These are phyloP conservation scores for Netelia melanura DNA, from an alignment of 2,888 invertebrate genomes.

Conservation along the genomic window DNA sequence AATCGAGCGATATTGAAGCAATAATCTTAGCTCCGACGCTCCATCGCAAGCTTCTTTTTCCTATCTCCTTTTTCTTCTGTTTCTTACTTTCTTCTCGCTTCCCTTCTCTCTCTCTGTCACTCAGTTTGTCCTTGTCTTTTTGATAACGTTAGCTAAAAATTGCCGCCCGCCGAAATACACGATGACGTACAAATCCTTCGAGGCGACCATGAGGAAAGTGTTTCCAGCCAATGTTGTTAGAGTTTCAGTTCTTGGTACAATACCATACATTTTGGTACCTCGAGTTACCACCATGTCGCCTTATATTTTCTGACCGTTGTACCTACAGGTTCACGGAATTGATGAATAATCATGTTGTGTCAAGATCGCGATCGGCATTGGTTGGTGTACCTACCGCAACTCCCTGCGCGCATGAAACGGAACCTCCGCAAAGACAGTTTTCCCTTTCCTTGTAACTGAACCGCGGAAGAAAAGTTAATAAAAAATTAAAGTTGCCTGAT, in stretches of 20 bases:
- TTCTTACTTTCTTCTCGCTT: slow-evolving; percentile 32
- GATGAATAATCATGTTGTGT: slow-evolving; percentile 68
- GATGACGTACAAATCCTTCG: slow-evolving; percentile 78
- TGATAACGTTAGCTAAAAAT: neutral
- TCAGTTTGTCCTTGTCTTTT: slow-evolving; percentile 20
- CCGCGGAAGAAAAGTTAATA: slow-evolving; percentile 27
- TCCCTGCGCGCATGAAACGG: slow-evolving; percentile 8
- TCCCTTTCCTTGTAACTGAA: slow-evolving; percentile 9
- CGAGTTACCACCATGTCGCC: neutral
- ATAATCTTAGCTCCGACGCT: slow-evolving; percentile 79
- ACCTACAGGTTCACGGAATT: slow-evolving; percentile 58
- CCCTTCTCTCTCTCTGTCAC: slow-evolving; percentile 63
- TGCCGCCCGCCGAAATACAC: slow-evolving; percentile 68
- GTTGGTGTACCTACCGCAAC: slow-evolving; percentile 3
- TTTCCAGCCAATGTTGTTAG: slow-evolving; percentile 9
- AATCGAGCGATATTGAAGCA: slow-evolving; percentile 83
- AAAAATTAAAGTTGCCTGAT: slow-evolving; percentile 4
- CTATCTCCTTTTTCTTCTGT: slow-evolving; percentile 47
- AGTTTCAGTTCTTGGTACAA: neutral
- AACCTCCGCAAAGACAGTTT: slow-evolving; percentile 19
- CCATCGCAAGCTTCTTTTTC: slow-evolving; percentile 51
- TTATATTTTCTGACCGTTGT: slow-evolving; percentile 4
- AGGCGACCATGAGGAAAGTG: slow-evolving; percentile 33
- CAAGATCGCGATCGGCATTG: slow-evolving; percentile 30
- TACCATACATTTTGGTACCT: slow-evolving; percentile 22